A percentile compares a stretch with the other conserved stretches of the same genome.
Evolutionary conservation across 2,797 vertebrate genomes (phyloP).

Genomic region (Pempheris klunzingeri): DNA sequence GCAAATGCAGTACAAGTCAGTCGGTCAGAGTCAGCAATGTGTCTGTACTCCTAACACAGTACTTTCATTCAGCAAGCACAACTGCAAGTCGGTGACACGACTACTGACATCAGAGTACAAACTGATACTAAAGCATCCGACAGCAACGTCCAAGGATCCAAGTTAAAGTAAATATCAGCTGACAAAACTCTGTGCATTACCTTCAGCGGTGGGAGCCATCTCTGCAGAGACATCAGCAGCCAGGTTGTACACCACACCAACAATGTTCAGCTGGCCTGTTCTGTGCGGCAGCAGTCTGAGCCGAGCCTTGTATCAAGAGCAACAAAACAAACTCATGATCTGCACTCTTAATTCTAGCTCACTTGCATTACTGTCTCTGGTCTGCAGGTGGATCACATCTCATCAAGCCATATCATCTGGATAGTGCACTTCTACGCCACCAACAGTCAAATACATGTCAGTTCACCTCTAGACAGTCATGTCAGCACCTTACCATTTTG

Average conservation of each 20-base stretch:
- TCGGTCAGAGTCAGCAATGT: neutral
- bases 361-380: neutral
- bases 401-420: too few species aligned
- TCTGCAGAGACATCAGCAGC: conserved; percentile 85
- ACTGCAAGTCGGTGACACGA: neutral
- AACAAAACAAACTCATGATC: too few species aligned
- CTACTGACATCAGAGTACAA: neutral
- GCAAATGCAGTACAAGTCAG: neutral
- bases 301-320: conserved; percentile 86
- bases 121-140: neutral
- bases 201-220: conserved; percentile 84
- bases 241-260: conserved; percentile 94
- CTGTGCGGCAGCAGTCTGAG: conserved; percentile 94
- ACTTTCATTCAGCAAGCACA: neutral
- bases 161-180: neutral
- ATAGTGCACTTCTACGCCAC: neutral
- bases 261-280: conserved; percentile 94
- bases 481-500: conserved; percentile 87
- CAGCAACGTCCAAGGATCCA: too few species aligned
- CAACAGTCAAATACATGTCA: neutral
- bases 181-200: conserved; percentile 72
- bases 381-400: neutral
- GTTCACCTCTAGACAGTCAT: neutral
- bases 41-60: too few species aligned
- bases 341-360: too few species aligned